phyloP scores from a whole-genome alignment of 2,797 vertebrate genomes.

The Acestrorhynchus altus region DNA sequence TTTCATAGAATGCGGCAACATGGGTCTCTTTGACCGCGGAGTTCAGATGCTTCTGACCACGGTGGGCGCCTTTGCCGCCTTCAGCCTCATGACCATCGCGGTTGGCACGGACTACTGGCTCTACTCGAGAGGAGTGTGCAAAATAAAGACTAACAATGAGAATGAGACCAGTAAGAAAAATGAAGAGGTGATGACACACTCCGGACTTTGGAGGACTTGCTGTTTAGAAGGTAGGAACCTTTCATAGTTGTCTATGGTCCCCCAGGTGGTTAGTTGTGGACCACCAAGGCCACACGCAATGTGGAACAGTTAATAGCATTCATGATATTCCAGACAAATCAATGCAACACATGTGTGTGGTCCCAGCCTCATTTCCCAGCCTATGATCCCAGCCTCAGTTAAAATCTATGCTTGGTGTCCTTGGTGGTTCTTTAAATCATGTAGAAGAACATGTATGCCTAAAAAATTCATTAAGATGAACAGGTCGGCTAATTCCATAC shows the following conservation, averaged over 20 bases:
- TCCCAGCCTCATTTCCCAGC: no score
- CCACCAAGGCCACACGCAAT: no score
- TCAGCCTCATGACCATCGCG: constrained; percentile 99
- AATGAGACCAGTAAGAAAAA: constrained; percentile 99
- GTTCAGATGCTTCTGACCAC: constrained; percentile 99
- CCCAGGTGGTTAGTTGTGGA: not conserved
- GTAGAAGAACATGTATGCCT: not conserved
- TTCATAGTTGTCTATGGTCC: not conserved
- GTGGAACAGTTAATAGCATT: no score
- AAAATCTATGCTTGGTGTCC: not conserved
- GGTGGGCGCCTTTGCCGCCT: constrained; percentile 98
- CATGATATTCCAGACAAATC: no score
- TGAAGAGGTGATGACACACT: constrained; percentile 99
- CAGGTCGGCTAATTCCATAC: not conserved
- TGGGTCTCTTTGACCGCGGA: constrained; percentile 98
- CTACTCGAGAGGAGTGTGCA: constrained; percentile 97
- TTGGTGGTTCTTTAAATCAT: not conserved
- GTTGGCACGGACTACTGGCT: constrained; percentile 99
- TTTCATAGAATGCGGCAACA: constrained; percentile 98
- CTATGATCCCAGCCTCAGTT: no score
- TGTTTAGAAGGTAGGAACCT: constrained; percentile 91
- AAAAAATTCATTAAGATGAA: not conserved
- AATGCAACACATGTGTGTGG: no score
- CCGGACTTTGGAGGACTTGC: constrained; percentile 98
- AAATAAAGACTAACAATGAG: constrained; percentile 93